These are phyloP conservation scores for Aethes cnicana DNA, from an alignment of 2,888 invertebrate species.

Conservation along the genomic window DNA sequence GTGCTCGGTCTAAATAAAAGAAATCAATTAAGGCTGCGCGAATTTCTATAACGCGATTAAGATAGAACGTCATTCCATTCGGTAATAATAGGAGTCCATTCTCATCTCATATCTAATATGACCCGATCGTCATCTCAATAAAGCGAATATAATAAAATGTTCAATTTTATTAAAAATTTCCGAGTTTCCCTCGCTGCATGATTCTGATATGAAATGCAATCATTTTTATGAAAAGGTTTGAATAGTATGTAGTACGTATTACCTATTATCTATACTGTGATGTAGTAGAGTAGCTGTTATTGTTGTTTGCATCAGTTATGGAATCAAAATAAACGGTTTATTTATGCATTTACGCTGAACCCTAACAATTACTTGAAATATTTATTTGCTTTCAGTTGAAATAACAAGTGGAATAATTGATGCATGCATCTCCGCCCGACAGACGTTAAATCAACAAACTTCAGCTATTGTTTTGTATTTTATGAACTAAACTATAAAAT, in stretches of 20 bases:
- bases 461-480: conserved; percentile 10
- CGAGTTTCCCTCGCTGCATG: background rate
- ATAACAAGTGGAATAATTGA: background rate
- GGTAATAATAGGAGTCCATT: background rate
- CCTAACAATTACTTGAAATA: conserved; percentile 1
- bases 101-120: conserved; percentile 4
- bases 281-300: background rate
- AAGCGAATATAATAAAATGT: conserved; percentile 19
- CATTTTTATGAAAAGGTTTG: background rate
- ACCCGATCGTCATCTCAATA: conserved; percentile 18
- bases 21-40: background rate
- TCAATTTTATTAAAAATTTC: conserved; percentile 23
- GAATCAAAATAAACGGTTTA: background rate
- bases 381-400: background rate
- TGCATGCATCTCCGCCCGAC: background rate
- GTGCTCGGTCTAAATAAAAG: background rate
- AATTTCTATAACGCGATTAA: background rate
- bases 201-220: conserved; percentile 2
- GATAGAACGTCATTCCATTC: background rate
- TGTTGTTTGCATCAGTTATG: background rate
- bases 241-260: too few relatives aligned
- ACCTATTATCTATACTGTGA: too few relatives aligned
- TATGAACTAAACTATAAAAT: conserved; percentile 21
- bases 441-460: conserved; percentile 10
- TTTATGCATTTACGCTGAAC: too few relatives aligned